Evolutionary conservation across 2,888 invertebrate genomes (phyloP).

Genomic region (Orthonevra nobilis): DNA sequence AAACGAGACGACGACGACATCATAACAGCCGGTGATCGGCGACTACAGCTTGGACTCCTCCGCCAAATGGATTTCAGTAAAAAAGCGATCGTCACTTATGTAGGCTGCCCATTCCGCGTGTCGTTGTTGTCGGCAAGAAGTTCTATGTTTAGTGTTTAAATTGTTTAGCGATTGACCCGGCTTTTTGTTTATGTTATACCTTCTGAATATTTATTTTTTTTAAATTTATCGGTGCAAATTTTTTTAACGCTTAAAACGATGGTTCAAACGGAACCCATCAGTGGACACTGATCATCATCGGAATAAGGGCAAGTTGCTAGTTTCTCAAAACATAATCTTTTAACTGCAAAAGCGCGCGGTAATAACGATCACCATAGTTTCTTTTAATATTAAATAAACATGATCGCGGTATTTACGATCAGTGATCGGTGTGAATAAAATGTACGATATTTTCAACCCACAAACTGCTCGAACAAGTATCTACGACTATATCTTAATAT

Average conservation of each 20-base stretch:
- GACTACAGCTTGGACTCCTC: conserved; percentile 68
- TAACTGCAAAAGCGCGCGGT: background rate
- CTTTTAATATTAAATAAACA: no score
- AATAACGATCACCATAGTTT: conserved; percentile 22
- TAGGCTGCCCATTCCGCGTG: conserved; percentile 69
- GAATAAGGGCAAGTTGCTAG: no score
- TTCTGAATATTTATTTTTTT: conserved; percentile 14
- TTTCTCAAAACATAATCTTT: background rate
- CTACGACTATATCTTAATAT: background rate
- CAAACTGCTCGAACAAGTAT: no score
- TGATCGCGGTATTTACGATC: no score
- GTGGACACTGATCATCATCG: conserved; percentile 18
- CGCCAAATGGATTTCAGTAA: conserved; percentile 70
- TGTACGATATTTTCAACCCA: no score
- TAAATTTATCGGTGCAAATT: conserved; percentile 5
- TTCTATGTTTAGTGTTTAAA: conserved; percentile 44
- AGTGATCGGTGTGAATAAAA: no score
- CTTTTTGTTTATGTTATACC: conserved; percentile 27
- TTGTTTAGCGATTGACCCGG: conserved; percentile 49
- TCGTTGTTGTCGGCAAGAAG: conserved; percentile 55
- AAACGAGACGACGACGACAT: conserved; percentile 63
- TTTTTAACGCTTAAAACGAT: conserved; percentile 13
- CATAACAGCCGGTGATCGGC: conserved; percentile 69
- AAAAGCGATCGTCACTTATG: conserved; percentile 70
- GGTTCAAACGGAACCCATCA: conserved; percentile 6